Evolutionary conservation across 64 coral and sea anemone species (phyloP), one percentile per base, ranked within the genome.

Genomic region (Orbicella faveolata): DNA sequence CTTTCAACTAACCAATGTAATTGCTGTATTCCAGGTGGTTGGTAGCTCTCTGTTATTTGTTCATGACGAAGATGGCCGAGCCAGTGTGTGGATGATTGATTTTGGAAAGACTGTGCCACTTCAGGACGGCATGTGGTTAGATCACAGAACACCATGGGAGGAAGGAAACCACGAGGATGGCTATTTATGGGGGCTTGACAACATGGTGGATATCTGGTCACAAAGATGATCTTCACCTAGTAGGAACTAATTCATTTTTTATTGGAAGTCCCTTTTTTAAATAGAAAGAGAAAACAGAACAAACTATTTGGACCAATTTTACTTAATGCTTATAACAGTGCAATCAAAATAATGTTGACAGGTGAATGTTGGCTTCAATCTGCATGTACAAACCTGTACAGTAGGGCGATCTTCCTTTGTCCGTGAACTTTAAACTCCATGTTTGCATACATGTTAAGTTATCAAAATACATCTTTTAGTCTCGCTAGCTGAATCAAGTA

Each of bases 91-190:
- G 96, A 98, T 98, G 96, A 98, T 98, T 36, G 96, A 98, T 80
- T 98, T 98, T 66, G 96, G 93, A 9, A 98, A 98, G 61, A 98
- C 96, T 14, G 85, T 91, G 0, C 88, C 87, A 10, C 26, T 98
- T 52, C 73, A 74, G 13, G 96, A 98, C 67, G 93, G 91, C 14
- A 54, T 52, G 18, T 36, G 15, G 48, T 19, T 98, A 25, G 74
- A 95, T 35, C 96, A 98, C 72, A 75, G 96, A 34, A 73, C 76
- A 23, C 64, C 89, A n/a, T 98, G 96, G 96, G 76, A 93, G 36
- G 96, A 98, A 74, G 96, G 96, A 2, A 98, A 98, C 55, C 96
- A 93, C 36, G 96, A 98, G 76, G 96, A 98, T 95, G 96, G 96
- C 9, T 98, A 98, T 66, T 90, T 98, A 77, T 95, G 94, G 94